These are phyloP conservation scores for Acyrthosiphon pisum DNA, from an alignment of 1,140 invertebrate genomes.

Conservation along the genomic window DNA sequence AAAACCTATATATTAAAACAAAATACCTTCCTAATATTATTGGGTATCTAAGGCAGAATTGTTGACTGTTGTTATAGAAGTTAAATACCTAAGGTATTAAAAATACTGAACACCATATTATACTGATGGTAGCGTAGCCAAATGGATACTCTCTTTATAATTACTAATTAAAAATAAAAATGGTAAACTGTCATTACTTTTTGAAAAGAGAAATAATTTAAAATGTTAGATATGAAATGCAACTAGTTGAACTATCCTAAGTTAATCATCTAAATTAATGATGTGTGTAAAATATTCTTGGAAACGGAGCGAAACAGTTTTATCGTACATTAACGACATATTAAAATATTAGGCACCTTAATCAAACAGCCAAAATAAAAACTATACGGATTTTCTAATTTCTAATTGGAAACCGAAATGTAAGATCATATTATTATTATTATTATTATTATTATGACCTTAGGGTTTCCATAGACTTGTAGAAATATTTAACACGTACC, in stretches of 20 bases:
- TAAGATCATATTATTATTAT: background rate
- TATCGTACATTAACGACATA: background rate
- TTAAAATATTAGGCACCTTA: background rate
- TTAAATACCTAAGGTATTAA: background rate
- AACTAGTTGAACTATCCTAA: background rate
- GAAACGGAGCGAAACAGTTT: background rate
- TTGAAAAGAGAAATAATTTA: background rate
- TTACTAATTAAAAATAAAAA: conserved; percentile 1
- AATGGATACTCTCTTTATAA: background rate
- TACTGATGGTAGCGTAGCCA: background rate
- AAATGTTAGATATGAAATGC: background rate
- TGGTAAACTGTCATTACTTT: background rate
- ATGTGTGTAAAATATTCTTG: conserved; percentile 3
- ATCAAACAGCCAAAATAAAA: background rate
- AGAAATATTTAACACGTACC: background rate
- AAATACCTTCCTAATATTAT: background rate
- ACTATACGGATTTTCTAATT: background rate
- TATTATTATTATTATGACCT: background rate
- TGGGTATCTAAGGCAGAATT: background rate
- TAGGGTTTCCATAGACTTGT: background rate
- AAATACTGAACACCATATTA: background rate
- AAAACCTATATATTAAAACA: background rate
- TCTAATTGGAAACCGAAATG: background rate
- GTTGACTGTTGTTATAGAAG: background rate
- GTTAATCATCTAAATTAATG: background rate